phyloP scores from a whole-genome alignment of 2,113 vertebrate species.

The Oryzias melastigma region DNA sequence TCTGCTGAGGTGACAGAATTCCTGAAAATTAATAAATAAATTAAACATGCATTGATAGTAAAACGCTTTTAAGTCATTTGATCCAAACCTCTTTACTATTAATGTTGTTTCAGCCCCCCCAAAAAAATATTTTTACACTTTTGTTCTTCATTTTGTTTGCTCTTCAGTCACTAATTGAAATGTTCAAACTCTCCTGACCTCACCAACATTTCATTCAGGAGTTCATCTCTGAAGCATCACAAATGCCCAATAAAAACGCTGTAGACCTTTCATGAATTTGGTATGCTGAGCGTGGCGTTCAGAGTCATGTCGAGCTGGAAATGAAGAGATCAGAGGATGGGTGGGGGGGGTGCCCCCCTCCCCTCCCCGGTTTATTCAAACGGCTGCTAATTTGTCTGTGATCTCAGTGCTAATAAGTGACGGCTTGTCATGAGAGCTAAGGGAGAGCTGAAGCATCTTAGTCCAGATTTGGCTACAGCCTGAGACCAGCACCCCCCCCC shows the following conservation, averaged over 20 bases:
- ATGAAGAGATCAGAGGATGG: slow-evolving; percentile 57
- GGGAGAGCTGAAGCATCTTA: slow-evolving; percentile 48
- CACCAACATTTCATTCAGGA: slow-evolving; percentile 10
- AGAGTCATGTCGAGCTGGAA: slow-evolving; percentile 45
- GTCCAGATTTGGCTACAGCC: slow-evolving; percentile 54
- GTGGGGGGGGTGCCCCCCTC: slow-evolving; percentile 48
- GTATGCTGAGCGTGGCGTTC: slow-evolving; percentile 56
- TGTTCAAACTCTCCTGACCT: not conserved
- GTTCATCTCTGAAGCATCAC: slow-evolving; percentile 10
- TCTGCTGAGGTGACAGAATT: slow-evolving; percentile 5
- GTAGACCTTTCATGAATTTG: slow-evolving; percentile 34
- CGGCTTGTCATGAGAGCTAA: slow-evolving; percentile 49
- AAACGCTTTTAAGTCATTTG: too few relatives aligned
- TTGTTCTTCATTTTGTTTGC: not conserved
- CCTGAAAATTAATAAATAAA: not conserved
- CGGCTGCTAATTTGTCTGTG: slow-evolving; percentile 59
- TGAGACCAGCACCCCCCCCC: slow-evolving; percentile 4
- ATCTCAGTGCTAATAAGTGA: slow-evolving; percentile 62
- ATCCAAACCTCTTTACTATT: too few relatives aligned
- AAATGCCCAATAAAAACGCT: slow-evolving; percentile 20
- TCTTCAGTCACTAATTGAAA: not conserved
- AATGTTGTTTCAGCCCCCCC: too few relatives aligned
- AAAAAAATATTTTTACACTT: too few relatives aligned
- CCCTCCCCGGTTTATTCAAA: slow-evolving; percentile 46
- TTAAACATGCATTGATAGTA: too few relatives aligned